A percentile compares a stretch with the other conserved stretches of the same genome.
Evolutionary conservation across 92 coral and sea anemone genomes (phyloP).

Genomic region (Isaurus tuberculatus): DNA sequence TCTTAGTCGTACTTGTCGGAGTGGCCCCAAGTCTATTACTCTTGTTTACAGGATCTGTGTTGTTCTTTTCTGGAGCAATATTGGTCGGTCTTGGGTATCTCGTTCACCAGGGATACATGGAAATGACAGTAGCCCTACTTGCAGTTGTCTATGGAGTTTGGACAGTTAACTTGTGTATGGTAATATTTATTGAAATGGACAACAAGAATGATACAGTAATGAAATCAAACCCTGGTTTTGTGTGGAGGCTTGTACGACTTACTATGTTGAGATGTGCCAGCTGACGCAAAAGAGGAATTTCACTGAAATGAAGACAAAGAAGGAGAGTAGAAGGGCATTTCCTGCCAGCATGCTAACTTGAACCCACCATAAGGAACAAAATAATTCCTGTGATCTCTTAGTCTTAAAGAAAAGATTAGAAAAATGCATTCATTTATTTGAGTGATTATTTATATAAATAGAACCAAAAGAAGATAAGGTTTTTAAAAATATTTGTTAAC

Average conservation of each 20-base stretch:
- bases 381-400: too few species aligned
- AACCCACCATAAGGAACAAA: too few species aligned
- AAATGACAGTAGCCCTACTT: slow-evolving; percentile 5
- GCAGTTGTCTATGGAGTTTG: slow-evolving; percentile 25
- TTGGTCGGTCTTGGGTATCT: slow-evolving; percentile 21
- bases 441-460: too few species aligned
- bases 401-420: too few species aligned
- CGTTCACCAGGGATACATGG: slow-evolving; percentile 31
- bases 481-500: too few species aligned
- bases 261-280: slow-evolving; percentile 17
- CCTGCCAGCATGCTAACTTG: too few species aligned
- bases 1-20: slow-evolving; percentile 22
- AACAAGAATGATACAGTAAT: slow-evolving; percentile 5
- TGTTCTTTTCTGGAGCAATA: slow-evolving; percentile 6
- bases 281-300: not conserved
- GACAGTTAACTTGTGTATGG: slow-evolving; percentile 32
- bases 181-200: slow-evolving; percentile 36
- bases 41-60: slow-evolving; percentile 20
- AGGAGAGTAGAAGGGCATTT: too few species aligned
- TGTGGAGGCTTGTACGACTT: slow-evolving; percentile 2
- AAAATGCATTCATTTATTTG: too few species aligned
- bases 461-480: too few species aligned
- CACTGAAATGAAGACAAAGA: too few species aligned
- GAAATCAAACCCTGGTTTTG: not conserved
- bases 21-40: slow-evolving; percentile 18